A percentile compares a stretch with the other conserved stretches of the same genome.
These are phyloP conservation scores for honey bee (Apis mellifera) DNA, from an alignment of 1,140 invertebrate genomes.

Conservation along the genomic window Amel_HAv3.1 CM009935.2:5602501-5603000, in stretches of 20 bases:
- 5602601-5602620: no score
- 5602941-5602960: slow-evolving; percentile 9
- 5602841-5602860: slow-evolving; percentile 43
- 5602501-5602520: no score
- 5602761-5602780: slow-evolving; percentile 14
- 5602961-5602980: no score
- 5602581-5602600: no score
- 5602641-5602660: neutral
- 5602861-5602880: slow-evolving; percentile 47
- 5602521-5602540: no score
- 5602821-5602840: neutral
- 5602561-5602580: no score
- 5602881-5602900: neutral
- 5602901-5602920: slow-evolving; percentile 31
- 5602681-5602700: neutral
- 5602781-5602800: slow-evolving; percentile 25
- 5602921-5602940: neutral
- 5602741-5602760: neutral
- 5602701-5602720: slow-evolving; percentile 5
- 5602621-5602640: no score
- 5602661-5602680: neutral
- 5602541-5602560: no score
- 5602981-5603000: no score
- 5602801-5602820: slow-evolving; percentile 32
- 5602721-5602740: slow-evolving; percentile 29